Conservation (phyloP, 2,113 vertebrate genomes). For the Microcebus murinus region DNA sequence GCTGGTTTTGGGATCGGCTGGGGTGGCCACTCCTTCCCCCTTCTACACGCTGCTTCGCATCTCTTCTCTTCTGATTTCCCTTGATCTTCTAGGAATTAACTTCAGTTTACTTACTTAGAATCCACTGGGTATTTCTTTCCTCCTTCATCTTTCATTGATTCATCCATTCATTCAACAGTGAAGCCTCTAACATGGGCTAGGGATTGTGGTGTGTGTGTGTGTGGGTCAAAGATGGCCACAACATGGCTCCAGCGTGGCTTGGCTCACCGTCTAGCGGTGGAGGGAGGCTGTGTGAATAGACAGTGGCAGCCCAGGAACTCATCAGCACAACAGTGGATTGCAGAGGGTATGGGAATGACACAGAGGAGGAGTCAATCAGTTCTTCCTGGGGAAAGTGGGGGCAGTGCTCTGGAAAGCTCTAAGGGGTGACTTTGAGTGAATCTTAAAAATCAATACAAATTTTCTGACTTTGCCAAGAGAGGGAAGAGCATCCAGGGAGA, state of each 20-base stretch:
- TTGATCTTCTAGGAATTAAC: background rate
- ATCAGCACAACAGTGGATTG: no score
- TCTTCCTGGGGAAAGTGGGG: background rate
- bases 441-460: slow-evolving; percentile 16
- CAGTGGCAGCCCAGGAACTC: background rate
- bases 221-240: background rate
- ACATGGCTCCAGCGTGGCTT: background rate
- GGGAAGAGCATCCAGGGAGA: background rate
- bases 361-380: background rate
- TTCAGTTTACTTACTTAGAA: background rate
- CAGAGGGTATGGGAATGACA: background rate
- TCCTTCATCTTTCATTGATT: background rate
- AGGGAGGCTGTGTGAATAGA: background rate
- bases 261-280: background rate
- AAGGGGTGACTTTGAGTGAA: background rate
- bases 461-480: background rate
- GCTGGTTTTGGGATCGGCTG: background rate
- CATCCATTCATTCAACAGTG: background rate
- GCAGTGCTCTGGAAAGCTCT: background rate
- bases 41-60: background rate
- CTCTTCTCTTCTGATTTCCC: background rate
- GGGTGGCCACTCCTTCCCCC: background rate
- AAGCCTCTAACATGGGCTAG: background rate
- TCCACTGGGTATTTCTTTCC: background rate
- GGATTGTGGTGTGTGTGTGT: background rate